Evolutionary conservation across 1,140 invertebrate genomes (phyloP).

Genomic region (Cotesia glomerata): DNA sequence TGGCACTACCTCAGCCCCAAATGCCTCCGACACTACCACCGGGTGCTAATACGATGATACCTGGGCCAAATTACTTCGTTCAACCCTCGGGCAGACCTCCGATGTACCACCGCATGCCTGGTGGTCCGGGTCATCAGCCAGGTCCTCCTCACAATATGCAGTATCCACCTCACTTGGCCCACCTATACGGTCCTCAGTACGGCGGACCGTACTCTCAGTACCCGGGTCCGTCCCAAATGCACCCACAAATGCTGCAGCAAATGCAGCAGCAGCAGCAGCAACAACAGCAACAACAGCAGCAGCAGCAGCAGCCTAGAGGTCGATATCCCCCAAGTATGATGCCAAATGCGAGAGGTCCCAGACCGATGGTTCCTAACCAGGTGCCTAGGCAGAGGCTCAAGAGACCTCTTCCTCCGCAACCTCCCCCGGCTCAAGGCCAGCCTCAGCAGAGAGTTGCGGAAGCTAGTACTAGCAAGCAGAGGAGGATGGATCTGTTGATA

Average conservation of each 20-base stretch:
- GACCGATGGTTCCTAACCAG: slow-evolving; percentile 38
- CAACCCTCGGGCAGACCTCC: slow-evolving; percentile 53
- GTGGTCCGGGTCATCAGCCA: neutral
- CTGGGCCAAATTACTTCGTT: slow-evolving; percentile 50
- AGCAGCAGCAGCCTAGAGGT: slow-evolving; percentile 40
- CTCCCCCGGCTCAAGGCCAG: slow-evolving; percentile 23
- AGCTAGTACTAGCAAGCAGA: slow-evolving; percentile 51
- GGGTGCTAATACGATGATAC: slow-evolving; percentile 55
- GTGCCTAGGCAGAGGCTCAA: slow-evolving; percentile 50
- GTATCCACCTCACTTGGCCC: slow-evolving; percentile 47
- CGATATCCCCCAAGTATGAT: slow-evolving; percentile 57
- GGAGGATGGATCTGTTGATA: slow-evolving; percentile 64
- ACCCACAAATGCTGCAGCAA: slow-evolving; percentile 50
- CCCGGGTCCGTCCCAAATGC: slow-evolving; percentile 57
- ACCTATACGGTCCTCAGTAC: slow-evolving; percentile 24
- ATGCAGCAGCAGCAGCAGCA: slow-evolving; percentile 48
- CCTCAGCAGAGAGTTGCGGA: slow-evolving; percentile 37
- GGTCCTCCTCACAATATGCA: slow-evolving; percentile 49
- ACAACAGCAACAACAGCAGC: slow-evolving; percentile 42
- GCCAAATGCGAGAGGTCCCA: slow-evolving; percentile 49
- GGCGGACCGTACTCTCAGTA: slow-evolving; percentile 46
- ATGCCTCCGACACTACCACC: slow-evolving; percentile 51
- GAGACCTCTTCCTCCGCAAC: slow-evolving; percentile 44
- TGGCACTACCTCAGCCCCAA: slow-evolving; percentile 59
- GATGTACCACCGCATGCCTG: slow-evolving; percentile 49